A percentile compares a stretch with the other conserved stretches of the same genome.
Evolutionary conservation across 2,888 invertebrate species (phyloP).

Genomic region (Allolobophora icterica): DNA sequence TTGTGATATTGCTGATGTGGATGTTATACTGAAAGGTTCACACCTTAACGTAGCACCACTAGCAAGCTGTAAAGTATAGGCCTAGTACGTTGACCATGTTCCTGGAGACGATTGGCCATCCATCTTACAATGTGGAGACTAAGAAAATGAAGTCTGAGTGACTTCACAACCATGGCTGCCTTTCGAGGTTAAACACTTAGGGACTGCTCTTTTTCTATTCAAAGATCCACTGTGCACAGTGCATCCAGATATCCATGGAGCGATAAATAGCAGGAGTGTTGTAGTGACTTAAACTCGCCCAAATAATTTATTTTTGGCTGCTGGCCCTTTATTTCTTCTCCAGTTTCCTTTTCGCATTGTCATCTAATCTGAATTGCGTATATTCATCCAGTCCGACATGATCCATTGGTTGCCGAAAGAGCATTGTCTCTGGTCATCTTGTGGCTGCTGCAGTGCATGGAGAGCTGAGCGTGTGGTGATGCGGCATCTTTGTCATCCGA

Average conservation of each 20-base stretch:
- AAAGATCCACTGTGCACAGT: not conserved
- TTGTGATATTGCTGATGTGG: no score
- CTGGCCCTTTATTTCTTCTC: no score
- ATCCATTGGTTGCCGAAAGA: not conserved
- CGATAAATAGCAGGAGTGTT: not conserved
- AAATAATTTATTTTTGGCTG: no score
- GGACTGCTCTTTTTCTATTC: not conserved
- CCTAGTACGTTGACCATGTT: no score
- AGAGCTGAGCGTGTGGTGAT: not conserved
- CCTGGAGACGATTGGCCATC: not conserved
- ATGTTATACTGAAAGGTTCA: no score
- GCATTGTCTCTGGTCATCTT: not conserved
- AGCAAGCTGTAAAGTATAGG: not conserved
- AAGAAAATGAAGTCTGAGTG: not conserved
- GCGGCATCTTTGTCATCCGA: not conserved
- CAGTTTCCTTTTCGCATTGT: not conserved
- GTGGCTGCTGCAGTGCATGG: not conserved
- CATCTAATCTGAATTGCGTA: not conserved
- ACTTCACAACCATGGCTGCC: not conserved
- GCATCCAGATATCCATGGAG: not conserved
- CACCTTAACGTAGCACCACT: no score
- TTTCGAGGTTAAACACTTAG: not conserved
- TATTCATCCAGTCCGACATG: not conserved
- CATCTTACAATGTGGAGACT: not conserved
- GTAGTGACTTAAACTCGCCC: no score